Evolutionary conservation across 2,888 invertebrate genomes (phyloP).

Genomic region (Drosophila borealis): DNA sequence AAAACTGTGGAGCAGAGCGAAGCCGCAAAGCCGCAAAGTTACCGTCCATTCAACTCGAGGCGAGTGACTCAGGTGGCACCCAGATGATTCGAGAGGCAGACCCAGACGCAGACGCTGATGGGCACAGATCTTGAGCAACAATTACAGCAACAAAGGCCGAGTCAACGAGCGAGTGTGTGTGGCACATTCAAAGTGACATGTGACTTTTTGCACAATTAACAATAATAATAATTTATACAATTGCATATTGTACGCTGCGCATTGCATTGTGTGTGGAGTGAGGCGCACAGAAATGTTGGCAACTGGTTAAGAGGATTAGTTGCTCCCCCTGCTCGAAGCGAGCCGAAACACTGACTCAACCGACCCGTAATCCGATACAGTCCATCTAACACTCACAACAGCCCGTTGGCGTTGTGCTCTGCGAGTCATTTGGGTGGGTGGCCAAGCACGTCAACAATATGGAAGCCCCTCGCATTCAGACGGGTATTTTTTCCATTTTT

Average conservation of each 20-base stretch:
- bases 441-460: slow-evolving; percentile 42
- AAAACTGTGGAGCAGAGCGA: slow-evolving; percentile 14
- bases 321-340: background rate
- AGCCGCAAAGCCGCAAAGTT: slow-evolving; percentile 12
- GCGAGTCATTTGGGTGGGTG: slow-evolving; percentile 71
- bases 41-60: slow-evolving; percentile 44
- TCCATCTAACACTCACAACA: slow-evolving; percentile 65
- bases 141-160: slow-evolving; percentile 28
- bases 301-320: slow-evolving; percentile 59
- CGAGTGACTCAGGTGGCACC: slow-evolving; percentile 47
- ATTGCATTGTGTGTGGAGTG: slow-evolving; percentile 23
- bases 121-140: slow-evolving; percentile 35
- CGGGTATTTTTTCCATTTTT: background rate
- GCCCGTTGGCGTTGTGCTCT: slow-evolving; percentile 54
- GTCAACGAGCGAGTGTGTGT: slow-evolving; percentile 18
- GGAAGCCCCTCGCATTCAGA: slow-evolving; percentile 66
- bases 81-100: slow-evolving; percentile 11
- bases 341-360: slow-evolving; percentile 11
- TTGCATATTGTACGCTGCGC: slow-evolving; percentile 8
- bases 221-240: slow-evolving; percentile 35
- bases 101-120: background rate
- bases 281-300: slow-evolving; percentile 1
- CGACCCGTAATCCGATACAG: slow-evolving; percentile 67
- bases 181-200: slow-evolving; percentile 24
- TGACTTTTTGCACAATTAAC: slow-evolving; percentile 54